Base-by-base conservation (phyloP, 2,888 invertebrate genomes). In the Drosophila pseudotakahashii region DNA sequence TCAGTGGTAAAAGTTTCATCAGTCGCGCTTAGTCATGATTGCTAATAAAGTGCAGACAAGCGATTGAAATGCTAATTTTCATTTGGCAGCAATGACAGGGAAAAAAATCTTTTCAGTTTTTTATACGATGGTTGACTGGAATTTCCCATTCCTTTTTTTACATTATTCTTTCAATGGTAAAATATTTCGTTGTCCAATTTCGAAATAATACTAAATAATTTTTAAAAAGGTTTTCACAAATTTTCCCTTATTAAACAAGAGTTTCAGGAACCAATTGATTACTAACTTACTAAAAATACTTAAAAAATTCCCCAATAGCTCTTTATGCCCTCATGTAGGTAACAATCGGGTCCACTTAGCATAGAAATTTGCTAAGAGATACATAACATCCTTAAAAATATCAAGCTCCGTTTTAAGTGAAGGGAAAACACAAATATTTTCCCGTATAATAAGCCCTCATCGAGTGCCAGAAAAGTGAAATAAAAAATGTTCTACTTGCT, bases 21-120 rank as follows among this genome's bases (percentile, higher is more conserved):
- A 72, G 67, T 36, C 30, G 16, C 57, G 88, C 82, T 64, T 73
- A 55, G 77, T 83, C 82, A 83, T 60, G 74, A 53, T 63, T 39
- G 59, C 68, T 71, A 78, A 85, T 85, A 81, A 77, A 81, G 76
- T 60, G 71, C 34, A 32, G 73, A 47, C 68, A 62, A 45, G 44
- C 78, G 54, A 72, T 74, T 63, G 73, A 64, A 59, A 64, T 66
- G 73, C 71, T 81, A 75, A 88, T 75, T 66, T 64, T 50, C 26
- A 75, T 74, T 67, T 53, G 48, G 19, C 23, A 19, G 47, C 52
- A 54, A 79, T 82, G 82, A 82, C 82, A 64, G 58, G 60, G 67
- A 79, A 78, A 57, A 54, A 74, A 78, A 78, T 66, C 19, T 34
- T 26, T 9, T 11, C 14, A 11, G 36, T n/a, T 23, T 36, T 52